Conservation (phyloP, 2,888 invertebrate genomes). For the Dicyrtoma fusca region DNA sequence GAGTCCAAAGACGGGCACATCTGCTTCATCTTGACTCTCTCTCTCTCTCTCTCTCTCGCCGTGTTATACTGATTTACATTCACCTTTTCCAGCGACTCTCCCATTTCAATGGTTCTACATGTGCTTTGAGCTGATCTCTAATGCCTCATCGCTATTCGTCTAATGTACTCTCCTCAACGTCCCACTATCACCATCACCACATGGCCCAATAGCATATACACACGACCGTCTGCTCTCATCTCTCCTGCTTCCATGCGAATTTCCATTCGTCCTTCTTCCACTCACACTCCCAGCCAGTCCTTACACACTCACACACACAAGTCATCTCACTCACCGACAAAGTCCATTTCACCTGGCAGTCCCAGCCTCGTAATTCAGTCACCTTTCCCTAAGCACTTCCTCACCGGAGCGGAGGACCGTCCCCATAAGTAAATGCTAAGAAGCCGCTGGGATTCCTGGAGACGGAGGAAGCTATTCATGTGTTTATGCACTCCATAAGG, state of each 20-base stretch:
- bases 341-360: conserved; percentile 23
- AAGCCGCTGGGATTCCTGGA: no score
- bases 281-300: neutral
- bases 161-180: conserved; percentile 44
- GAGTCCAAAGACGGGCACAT: conserved; percentile 39
- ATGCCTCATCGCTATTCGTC: conserved; percentile 39
- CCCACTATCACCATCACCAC: conserved; percentile 36
- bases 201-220: conserved; percentile 1
- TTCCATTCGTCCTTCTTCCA: conserved; percentile 37
- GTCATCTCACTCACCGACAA: conserved; percentile 20
- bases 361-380: conserved; percentile 9
- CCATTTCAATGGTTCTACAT: conserved; percentile 23
- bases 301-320: no score
- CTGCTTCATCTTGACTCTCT: conserved; percentile 41
- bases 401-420: neutral
- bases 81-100: conserved; percentile 29
- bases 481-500: no score
- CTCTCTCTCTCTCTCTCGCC: neutral
- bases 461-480: neutral
- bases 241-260: conserved; percentile 26
- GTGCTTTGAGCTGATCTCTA: conserved; percentile 35
- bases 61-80: conserved; percentile 48
- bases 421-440: neutral
- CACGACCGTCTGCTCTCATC: conserved; percentile 43
- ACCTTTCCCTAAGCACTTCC: conserved; percentile 1